A percentile compares a stretch with the other conserved stretches of the same genome.
These are phyloP conservation scores for Babylonia areolata DNA, from an alignment of 1,140 invertebrate genomes.

Conservation along the genomic window DNA sequence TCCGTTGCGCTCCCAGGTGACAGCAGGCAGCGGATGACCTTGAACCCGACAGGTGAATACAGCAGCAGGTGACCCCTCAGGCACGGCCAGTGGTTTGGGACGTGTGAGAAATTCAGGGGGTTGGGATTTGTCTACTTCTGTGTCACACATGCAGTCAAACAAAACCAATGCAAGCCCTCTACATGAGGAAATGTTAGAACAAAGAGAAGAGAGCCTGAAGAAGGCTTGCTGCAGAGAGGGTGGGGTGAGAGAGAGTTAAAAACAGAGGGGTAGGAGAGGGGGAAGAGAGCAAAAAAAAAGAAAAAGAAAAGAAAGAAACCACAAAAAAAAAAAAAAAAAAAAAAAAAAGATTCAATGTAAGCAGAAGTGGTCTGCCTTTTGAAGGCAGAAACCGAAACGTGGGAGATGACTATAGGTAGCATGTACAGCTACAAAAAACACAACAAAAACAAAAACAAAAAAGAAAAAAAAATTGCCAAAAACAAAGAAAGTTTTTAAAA, in stretches of 20 bases:
- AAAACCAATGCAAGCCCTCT: constrained; percentile 38
- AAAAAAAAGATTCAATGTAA: constrained; percentile 30
- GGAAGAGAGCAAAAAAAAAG: constrained; percentile 32
- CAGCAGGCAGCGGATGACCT: constrained; percentile 92
- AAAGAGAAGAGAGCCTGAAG: neutral
- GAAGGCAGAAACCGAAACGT: no score
- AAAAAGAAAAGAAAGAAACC: constrained; percentile 31
- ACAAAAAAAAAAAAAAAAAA: constrained; percentile 40
- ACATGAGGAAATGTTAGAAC: neutral
- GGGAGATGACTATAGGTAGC: no score
- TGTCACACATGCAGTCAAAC: constrained; percentile 38
- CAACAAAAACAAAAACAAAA: constrained; percentile 44
- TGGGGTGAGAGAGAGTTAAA: constrained; percentile 22
- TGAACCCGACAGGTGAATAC: constrained; percentile 78
- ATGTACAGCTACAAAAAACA: neutral
- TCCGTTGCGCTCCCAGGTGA: constrained; percentile 90
- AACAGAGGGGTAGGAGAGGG: constrained; percentile 31
- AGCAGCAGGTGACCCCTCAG: constrained; percentile 44
- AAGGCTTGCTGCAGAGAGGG: neutral
- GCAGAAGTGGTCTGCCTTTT: no score
- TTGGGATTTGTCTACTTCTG: constrained; percentile 54
- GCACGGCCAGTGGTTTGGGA: constrained; percentile 39
- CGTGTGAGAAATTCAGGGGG: constrained; percentile 57
- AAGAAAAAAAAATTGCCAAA: constrained; percentile 36
- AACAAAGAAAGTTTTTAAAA: no score